Evolutionary conservation across 2,888 invertebrate genomes (phyloP).

Genomic region (Cryptus viduatorius): DNA sequence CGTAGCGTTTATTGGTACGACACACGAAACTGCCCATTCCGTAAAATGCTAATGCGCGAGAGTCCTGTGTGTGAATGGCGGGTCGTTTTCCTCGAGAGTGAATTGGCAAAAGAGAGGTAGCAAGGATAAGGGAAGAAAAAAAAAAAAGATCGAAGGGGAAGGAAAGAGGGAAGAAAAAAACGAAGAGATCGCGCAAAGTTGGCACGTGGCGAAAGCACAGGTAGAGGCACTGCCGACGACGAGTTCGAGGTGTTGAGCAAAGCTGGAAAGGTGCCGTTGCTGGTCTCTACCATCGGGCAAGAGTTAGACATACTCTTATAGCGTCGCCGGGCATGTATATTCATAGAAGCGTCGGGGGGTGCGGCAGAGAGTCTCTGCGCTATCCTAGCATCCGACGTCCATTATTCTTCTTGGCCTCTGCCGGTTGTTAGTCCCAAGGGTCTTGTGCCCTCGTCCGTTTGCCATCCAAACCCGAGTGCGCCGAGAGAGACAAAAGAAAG

Average conservation of each 20-base stretch:
- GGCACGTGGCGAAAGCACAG: conserved; percentile 33
- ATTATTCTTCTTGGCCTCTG: conserved; percentile 63
- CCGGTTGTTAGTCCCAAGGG: conserved; percentile 65
- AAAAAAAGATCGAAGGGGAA: not conserved
- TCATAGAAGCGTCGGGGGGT: conserved; percentile 65
- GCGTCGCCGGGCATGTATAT: conserved; percentile 74
- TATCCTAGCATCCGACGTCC: conserved; percentile 60
- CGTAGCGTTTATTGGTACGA: conserved; percentile 27
- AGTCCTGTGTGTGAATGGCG: conserved; percentile 28
- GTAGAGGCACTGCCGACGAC: conserved; percentile 44
- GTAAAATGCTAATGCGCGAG: conserved; percentile 63
- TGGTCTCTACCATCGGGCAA: not conserved
- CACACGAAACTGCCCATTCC: conserved; percentile 40
- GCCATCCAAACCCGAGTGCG: conserved; percentile 24
- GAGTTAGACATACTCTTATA: conserved; percentile 30
- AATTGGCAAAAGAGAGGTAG: not conserved
- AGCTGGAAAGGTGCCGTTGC: conserved; percentile 26
- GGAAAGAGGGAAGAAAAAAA: conserved; percentile 21
- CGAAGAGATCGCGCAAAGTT: conserved; percentile 43
- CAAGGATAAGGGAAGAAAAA: conserved; percentile 12
- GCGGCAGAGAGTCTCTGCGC: conserved; percentile 51
- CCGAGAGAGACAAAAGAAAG: conserved; percentile 16
- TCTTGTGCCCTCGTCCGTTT: conserved; percentile 58
- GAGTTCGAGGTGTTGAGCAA: conserved; percentile 33
- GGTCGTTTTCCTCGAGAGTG: conserved; percentile 16